These are phyloP conservation scores for Dolichomitus sp. DNA, from an alignment of 2,888 invertebrate genomes.

Conservation along the genomic window DNA sequence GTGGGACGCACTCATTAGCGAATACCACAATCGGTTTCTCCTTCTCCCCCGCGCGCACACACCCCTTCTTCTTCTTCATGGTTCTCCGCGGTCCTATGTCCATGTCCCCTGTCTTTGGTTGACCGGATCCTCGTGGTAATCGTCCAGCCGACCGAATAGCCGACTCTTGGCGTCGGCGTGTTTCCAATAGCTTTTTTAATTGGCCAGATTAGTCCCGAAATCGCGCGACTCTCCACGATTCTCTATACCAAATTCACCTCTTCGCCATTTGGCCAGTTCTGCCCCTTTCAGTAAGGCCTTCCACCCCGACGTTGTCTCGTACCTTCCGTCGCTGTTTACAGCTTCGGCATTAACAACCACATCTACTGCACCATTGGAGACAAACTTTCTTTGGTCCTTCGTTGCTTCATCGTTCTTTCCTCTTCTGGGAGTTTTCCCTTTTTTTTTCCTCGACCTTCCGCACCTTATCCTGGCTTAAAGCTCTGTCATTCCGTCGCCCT, in stretches of 20 bases:
- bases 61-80: conserved; percentile 30
- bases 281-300: conserved; percentile 34
- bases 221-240: conserved; percentile 71
- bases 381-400: conserved; percentile 35
- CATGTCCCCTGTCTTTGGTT: conserved; percentile 61
- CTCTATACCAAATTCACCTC: conserved; percentile 15
- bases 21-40: conserved; percentile 84
- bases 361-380: conserved; percentile 3
- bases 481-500: conserved; percentile 12
- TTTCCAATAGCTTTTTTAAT: conserved; percentile 81
- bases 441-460: conserved; percentile 21
- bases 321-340: conserved; percentile 41
- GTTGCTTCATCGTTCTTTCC: conserved; percentile 26
- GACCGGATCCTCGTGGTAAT: conserved; percentile 57
- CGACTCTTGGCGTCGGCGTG: conserved; percentile 41
- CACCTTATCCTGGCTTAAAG: neutral
- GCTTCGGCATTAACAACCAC: conserved; percentile 41
- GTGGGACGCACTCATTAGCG: conserved; percentile 83
- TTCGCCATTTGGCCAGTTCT: neutral
- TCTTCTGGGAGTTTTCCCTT: neutral
- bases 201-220: conserved; percentile 85
- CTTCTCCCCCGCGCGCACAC: conserved; percentile 54
- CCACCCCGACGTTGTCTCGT: conserved; percentile 24
- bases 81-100: conserved; percentile 28
- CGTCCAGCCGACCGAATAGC: conserved; percentile 60